Evolutionary conservation across 2,888 invertebrate genomes (phyloP).

Genomic region (Acrobasis repandana): DNA sequence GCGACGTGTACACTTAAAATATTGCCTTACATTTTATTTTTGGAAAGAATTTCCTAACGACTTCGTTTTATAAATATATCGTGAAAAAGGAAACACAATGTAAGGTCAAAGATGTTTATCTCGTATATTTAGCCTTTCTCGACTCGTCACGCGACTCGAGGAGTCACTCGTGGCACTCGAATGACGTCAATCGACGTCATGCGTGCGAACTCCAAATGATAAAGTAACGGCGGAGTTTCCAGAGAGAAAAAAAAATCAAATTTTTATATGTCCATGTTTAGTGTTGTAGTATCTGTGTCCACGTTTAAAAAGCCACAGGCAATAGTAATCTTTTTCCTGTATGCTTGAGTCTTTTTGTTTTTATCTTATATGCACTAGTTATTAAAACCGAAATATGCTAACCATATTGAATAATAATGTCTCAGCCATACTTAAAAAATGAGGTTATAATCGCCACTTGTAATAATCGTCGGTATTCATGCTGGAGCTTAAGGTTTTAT

Average conservation of each 20-base stretch:
- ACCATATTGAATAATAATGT: too few relatives aligned
- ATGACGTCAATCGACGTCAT: slow-evolving; percentile 47
- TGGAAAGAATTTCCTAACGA: slow-evolving; percentile 8
- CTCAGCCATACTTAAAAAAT: too few relatives aligned
- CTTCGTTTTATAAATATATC: slow-evolving; percentile 5
- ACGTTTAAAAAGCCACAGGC: too few relatives aligned
- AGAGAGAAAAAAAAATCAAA: background rate
- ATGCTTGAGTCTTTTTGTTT: too few relatives aligned
- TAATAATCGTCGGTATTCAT: too few relatives aligned
- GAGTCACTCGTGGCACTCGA: slow-evolving; percentile 29
- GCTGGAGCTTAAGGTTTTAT: too few relatives aligned
- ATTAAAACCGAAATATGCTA: too few relatives aligned
- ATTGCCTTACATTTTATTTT: slow-evolving; percentile 3
- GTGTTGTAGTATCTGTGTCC: too few relatives aligned
- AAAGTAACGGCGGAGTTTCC: background rate
- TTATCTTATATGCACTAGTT: too few relatives aligned
- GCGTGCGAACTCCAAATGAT: background rate
- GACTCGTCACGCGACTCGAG: slow-evolving; percentile 42
- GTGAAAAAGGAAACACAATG: slow-evolving; percentile 15
- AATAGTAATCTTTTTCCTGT: too few relatives aligned
- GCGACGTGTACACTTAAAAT: background rate
- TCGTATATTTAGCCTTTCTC: slow-evolving; percentile 27
- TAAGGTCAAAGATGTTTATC: slow-evolving; percentile 33
- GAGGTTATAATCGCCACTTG: too few relatives aligned
- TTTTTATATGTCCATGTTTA: too few relatives aligned